These are phyloP conservation scores for Lycia hirtaria DNA, from an alignment of 2,888 invertebrate species.

Conservation along the genomic window DNA sequence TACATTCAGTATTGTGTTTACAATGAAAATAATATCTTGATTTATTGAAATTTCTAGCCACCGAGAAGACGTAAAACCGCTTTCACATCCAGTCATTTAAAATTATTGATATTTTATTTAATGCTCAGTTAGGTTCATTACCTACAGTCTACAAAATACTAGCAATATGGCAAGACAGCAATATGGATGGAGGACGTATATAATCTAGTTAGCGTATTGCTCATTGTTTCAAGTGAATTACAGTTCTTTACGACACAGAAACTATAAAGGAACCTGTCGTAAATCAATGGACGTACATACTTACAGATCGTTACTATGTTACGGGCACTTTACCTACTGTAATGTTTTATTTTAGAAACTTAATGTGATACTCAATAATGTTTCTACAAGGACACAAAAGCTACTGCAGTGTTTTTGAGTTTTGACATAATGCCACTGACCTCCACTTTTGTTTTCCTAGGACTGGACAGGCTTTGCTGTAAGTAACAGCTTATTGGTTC, in stretches of 20 bases:
- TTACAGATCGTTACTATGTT: conserved; percentile 69
- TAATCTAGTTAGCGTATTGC: conserved; percentile 83
- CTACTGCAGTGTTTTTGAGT: background rate
- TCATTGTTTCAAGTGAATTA: conserved; percentile 82
- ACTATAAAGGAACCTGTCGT: conserved; percentile 79
- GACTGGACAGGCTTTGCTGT: too few species aligned
- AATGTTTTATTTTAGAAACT: conserved; percentile 71
- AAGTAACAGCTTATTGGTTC: too few species aligned
- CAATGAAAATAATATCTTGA: too few species aligned
- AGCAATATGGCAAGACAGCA: conserved; percentile 84
- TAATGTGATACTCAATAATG: conserved; percentile 44
- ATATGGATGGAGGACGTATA: conserved; percentile 81
- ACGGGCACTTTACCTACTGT: conserved; percentile 68
- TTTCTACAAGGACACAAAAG: background rate
- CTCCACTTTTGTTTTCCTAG: too few species aligned
- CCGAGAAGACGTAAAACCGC: conserved; percentile 14
- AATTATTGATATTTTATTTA: conserved; percentile 47
- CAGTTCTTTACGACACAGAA: conserved; percentile 79
- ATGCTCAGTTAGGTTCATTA: conserved; percentile 62
- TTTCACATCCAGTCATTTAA: conserved; percentile 39
- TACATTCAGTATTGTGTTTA: too few species aligned
- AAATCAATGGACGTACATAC: conserved; percentile 77
- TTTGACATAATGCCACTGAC: too few species aligned
- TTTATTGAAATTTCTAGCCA: too few species aligned
- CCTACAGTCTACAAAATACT: conserved; percentile 76